Conservation (phyloP, 2,797 vertebrate species). For the Argentina silus region DNA sequence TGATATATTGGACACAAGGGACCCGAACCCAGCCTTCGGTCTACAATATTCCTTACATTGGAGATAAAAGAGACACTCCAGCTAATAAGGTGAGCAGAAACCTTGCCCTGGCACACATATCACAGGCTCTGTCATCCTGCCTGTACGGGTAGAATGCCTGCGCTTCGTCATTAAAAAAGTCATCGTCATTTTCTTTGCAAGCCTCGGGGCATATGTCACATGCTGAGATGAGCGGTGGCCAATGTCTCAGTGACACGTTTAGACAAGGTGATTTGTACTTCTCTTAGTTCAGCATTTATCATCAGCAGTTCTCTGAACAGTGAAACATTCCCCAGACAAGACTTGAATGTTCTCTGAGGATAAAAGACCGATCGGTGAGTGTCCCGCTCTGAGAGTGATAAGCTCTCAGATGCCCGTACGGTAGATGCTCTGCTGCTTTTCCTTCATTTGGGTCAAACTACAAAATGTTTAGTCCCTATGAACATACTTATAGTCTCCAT, state of each 20-base stretch:
- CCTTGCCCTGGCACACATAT: conserved; percentile 2
- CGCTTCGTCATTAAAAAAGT: conserved; percentile 24
- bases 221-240: conserved; percentile 16
- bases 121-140: conserved; percentile 2
- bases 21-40: not conserved
- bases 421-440: not conserved
- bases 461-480: not conserved
- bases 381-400: not conserved
- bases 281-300: conserved; percentile 42
- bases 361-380: not conserved
- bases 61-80: conserved; percentile 5
- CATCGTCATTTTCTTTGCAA: conserved; percentile 31
- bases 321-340: not conserved
- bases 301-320: not conserved
- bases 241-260: conserved; percentile 18
- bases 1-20: not conserved
- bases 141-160: not conserved
- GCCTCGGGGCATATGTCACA: conserved; percentile 39
- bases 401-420: not conserved
- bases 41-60: not conserved
- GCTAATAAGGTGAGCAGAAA: conserved; percentile 8
- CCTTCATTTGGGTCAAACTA: not conserved
- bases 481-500: not conserved
- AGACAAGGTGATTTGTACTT: conserved; percentile 36
- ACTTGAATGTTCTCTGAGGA: not conserved